Evolutionary conservation across 2,888 invertebrate species (phyloP).

Genomic region (Meta bourneti): DNA sequence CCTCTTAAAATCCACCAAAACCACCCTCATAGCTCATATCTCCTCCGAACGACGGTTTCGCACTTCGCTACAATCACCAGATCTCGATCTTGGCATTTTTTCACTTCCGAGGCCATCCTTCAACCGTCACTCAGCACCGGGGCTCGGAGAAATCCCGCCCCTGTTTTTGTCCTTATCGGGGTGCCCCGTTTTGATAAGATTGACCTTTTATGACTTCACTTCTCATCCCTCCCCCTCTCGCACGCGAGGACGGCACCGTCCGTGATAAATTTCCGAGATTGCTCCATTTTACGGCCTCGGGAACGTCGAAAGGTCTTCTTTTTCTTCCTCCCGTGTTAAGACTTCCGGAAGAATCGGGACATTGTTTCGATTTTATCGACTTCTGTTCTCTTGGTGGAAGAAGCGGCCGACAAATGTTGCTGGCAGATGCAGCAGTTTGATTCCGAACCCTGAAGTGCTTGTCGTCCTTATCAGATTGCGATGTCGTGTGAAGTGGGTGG

Average conservation of each 20-base stretch:
- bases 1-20: too few species aligned
- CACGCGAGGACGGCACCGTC: neutral
- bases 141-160: constrained; percentile 3
- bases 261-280: neutral
- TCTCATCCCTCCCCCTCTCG: neutral
- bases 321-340: neutral
- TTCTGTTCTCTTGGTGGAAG: neutral
- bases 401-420: neutral
- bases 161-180: constrained; percentile 33
- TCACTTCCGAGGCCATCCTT: constrained; percentile 31
- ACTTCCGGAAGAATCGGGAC: constrained; percentile 23
- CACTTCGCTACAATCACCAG: neutral
- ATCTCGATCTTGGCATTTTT: neutral
- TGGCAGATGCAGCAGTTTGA: neutral
- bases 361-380: constrained; percentile 44
- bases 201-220: constrained; percentile 49
- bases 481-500: neutral
- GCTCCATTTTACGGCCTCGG: neutral
- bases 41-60: neutral
- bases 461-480: neutral
- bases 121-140: constrained; percentile 34
- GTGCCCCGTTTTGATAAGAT: constrained; percentile 43
- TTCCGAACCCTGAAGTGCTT: neutral
- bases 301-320: neutral
- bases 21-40: too few species aligned